phyloP scores from a whole-genome alignment of 2,888 invertebrate species.

The Tuta absoluta region DNA sequence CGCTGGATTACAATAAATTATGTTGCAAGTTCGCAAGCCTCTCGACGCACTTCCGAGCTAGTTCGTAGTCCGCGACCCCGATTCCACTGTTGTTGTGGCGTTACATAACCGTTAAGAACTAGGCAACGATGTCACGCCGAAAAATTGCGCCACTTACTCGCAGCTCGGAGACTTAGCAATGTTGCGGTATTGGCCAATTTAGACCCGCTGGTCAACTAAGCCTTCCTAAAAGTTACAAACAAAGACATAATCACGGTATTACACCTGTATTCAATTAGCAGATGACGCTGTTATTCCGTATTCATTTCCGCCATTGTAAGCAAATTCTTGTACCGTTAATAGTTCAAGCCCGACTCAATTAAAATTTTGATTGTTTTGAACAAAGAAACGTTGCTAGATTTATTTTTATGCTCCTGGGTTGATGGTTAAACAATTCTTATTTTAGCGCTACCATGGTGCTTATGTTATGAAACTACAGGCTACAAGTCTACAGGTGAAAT shows the following conservation, averaged over 20 bases:
- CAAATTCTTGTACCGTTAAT: slow-evolving; percentile 26
- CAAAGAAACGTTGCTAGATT: too few species aligned
- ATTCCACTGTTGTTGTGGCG: slow-evolving; percentile 71
- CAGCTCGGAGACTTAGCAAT: slow-evolving; percentile 36
- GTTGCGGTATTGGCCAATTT: slow-evolving; percentile 34
- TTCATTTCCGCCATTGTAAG: slow-evolving; percentile 34
- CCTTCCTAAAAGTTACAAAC: slow-evolving; percentile 14
- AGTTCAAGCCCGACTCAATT: neutral
- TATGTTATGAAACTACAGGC: too few species aligned
- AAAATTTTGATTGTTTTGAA: neutral
- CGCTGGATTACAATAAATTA: slow-evolving; percentile 32
- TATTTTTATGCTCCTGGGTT: too few species aligned
- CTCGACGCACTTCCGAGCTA: slow-evolving; percentile 62
- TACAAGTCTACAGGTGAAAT: too few species aligned
- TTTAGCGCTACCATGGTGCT: too few species aligned
- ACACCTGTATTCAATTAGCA: neutral
- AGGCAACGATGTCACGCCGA: slow-evolving; percentile 80
- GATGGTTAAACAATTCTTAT: too few species aligned
- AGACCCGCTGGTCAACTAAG: neutral
- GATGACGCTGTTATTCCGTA: slow-evolving; percentile 18
- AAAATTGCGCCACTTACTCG: slow-evolving; percentile 74
- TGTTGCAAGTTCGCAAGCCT: slow-evolving; percentile 56
- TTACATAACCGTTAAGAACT: slow-evolving; percentile 79
- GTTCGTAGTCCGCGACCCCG: slow-evolving; percentile 59
- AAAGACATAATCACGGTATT: neutral